Evolutionary conservation across 2,113 vertebrate species (phyloP).

Genomic region (Boulengeromyrus knoepffleri): DNA sequence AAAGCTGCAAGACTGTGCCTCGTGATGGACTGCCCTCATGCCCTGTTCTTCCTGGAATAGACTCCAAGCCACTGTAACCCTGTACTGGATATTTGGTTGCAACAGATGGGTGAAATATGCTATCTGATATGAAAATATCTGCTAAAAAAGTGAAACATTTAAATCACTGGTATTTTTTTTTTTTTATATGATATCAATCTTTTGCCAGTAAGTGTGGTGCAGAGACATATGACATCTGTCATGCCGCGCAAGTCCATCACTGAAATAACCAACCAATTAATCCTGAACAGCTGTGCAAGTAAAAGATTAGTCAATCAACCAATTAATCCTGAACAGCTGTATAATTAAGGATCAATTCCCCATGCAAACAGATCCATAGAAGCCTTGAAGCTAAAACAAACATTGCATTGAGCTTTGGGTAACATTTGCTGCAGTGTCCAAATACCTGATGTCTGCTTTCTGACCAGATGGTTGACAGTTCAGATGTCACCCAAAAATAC

Average conservation of each 20-base stretch:
- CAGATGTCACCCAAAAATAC: background rate
- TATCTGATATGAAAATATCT: background rate
- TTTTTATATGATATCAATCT: background rate
- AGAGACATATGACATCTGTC: background rate
- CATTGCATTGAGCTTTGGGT: background rate
- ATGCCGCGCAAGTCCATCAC: background rate
- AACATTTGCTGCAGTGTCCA: background rate
- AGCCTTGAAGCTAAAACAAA: background rate
- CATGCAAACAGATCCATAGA: background rate
- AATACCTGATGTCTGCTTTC: background rate
- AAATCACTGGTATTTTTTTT: background rate
- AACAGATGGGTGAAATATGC: background rate
- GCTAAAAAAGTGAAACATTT: background rate
- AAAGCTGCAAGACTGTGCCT: background rate
- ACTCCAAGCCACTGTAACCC: background rate
- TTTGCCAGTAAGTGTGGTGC: background rate
- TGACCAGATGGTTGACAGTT: background rate
- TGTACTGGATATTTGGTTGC: background rate
- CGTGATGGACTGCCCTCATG: background rate
- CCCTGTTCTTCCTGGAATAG: background rate
- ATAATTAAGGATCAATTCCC: background rate
- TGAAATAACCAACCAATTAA: background rate
- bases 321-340: constrained; percentile 1
- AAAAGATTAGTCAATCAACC: background rate
- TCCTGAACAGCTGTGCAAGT: background rate